Evolutionary conservation across 2,797 vertebrate species (phyloP).

Genomic region (Oceanodroma leucorhoa): DNA sequence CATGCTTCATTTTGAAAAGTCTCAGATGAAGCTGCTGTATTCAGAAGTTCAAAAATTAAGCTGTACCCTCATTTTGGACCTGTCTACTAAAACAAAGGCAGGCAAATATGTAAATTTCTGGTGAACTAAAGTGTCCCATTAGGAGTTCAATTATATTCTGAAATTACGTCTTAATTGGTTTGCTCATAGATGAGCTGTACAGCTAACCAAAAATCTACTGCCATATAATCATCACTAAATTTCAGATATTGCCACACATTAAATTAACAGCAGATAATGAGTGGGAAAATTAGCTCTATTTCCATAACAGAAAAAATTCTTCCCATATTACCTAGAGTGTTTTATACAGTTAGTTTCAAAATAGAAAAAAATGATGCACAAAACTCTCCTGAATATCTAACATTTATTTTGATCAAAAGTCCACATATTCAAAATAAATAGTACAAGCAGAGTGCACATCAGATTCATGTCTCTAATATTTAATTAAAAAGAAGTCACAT

Average conservation of each 20-base stretch:
- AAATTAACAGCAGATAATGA: constrained; percentile 52
- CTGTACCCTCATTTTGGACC: background rate
- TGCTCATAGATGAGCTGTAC: constrained; percentile 30
- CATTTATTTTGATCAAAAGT: background rate
- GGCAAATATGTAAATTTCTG: constrained; percentile 26
- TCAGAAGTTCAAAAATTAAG: constrained; percentile 4
- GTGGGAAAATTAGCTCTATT: constrained; percentile 40
- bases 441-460: accelerated
- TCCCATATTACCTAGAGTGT: background rate
- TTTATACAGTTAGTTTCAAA: background rate
- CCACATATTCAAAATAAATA: background rate
- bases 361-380: background rate
- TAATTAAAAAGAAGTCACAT: background rate
- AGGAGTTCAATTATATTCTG: constrained; percentile 50
- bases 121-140: background rate
- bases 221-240: constrained; percentile 29
- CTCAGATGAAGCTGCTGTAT: background rate
- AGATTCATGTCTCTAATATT: background rate
- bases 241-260: constrained; percentile 37
- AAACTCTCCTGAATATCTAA: background rate
- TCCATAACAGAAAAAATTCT: background rate
- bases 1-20: background rate
- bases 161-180: constrained; percentile 59
- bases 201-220: constrained; percentile 43
- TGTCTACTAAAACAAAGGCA: background rate